Conservation (phyloP, 2,888 invertebrate genomes). For the Patella ulyssiponensis region DNA sequence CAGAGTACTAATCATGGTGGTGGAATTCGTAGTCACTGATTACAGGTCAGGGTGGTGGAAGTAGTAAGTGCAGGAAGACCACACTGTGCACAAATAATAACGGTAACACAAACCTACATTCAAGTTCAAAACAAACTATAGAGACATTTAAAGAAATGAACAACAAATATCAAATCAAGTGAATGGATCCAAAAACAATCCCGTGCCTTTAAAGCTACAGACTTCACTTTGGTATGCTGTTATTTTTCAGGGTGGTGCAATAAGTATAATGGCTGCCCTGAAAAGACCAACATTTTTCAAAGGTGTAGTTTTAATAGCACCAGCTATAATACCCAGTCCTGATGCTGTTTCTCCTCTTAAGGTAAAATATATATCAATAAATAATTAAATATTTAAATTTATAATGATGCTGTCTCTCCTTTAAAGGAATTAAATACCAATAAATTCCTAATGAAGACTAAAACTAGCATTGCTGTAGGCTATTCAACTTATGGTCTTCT, state of each 20-base stretch:
- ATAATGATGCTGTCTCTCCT: background rate
- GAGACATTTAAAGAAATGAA: too few relatives aligned
- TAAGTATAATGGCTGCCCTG: conserved; percentile 67
- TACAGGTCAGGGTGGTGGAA: background rate
- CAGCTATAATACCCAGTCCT: conserved; percentile 62
- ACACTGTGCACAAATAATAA: too few relatives aligned
- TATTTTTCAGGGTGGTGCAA: conserved; percentile 70
- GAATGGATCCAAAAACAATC: too few relatives aligned
- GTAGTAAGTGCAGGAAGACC: background rate
- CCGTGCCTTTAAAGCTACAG: too few relatives aligned
- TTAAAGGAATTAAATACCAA: too few relatives aligned
- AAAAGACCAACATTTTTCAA: conserved; percentile 66
- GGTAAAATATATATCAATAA: conserved; percentile 35
- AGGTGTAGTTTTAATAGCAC: conserved; percentile 71
- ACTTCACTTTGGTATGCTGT: background rate
- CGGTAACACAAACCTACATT: too few relatives aligned
- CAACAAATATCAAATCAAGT: too few relatives aligned
- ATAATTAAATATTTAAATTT: background rate
- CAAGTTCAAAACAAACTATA: too few relatives aligned
- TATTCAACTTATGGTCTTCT: too few relatives aligned
- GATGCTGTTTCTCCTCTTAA: conserved; percentile 45
- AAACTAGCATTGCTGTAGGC: too few relatives aligned
- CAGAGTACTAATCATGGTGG: background rate
- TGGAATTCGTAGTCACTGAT: background rate
- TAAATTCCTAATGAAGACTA: too few relatives aligned